A percentile compares a stretch with the other conserved stretches of the same genome.
Conservation (phyloP, 2,113 vertebrate genomes). For the Motacilla alba region DNA sequence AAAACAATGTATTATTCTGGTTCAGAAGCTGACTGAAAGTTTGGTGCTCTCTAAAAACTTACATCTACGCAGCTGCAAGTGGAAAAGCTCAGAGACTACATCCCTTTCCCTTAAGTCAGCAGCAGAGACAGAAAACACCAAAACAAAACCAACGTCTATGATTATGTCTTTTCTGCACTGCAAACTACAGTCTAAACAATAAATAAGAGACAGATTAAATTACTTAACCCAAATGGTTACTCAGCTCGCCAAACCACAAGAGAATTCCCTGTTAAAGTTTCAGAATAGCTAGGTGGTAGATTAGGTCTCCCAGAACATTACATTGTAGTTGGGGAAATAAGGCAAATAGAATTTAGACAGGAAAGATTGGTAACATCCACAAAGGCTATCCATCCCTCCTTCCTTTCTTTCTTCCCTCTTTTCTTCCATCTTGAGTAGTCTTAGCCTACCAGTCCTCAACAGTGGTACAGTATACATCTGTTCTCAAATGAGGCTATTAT, state of each 20-base stretch:
- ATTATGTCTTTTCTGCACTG: background rate
- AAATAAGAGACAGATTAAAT: background rate
- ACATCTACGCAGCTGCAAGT: background rate
- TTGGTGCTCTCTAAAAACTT: background rate
- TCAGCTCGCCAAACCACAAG: background rate
- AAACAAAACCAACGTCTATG: background rate
- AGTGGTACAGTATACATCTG: fast-evolving
- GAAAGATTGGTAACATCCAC: background rate
- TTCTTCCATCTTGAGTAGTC: background rate
- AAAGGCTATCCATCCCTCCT: background rate
- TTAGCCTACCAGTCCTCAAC: background rate
- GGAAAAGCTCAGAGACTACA: background rate
- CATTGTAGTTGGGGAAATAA: background rate
- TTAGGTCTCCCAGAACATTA: background rate
- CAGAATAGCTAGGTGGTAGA: background rate
- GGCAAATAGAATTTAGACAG: background rate
- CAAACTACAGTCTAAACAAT: background rate
- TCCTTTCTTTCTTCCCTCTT: background rate
- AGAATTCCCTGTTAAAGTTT: background rate
- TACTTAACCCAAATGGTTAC: background rate
- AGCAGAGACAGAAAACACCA: background rate
- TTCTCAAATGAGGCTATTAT: background rate
- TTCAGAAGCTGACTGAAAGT: background rate
- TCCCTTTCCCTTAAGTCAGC: background rate
- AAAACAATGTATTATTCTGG: background rate